Base-by-base conservation (phyloP, 2,113 vertebrate genomes). In the Empidonax traillii region DNA sequence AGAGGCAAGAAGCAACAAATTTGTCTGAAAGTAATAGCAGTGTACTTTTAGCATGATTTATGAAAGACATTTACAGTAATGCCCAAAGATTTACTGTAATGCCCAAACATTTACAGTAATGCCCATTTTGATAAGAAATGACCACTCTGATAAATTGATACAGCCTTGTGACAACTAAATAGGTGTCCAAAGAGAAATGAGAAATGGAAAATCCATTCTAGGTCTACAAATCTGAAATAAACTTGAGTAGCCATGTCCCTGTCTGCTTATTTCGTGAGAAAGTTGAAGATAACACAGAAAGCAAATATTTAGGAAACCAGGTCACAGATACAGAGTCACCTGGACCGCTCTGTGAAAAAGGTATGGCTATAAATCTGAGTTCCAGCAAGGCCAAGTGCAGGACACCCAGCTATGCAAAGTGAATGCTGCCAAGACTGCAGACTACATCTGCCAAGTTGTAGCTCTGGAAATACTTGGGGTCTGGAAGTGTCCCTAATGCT, bases 401-500 rank as follows among this genome's bases (percentile, higher is more conserved):
- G 77, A 75, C 69, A 85, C 39, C 12, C 44, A 83, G 67, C 59
- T 88, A 80, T 27, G 51, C 62, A 69, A 41, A 68, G 37, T 19
- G n/a, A 94, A 37, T 0, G 4, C 58, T 92, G 79, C 71, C 71
- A 80, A 76, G 72, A 69, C 63, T 85, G 51, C 82, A 87, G 62
- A 73, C 31, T 69, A 25, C 59, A 62, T 66, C 63, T 69, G 79
- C 24, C 41, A 89, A 75, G 56, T 4, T 59, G 47, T 66, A 67
- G 39, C 39, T 86, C 88, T 93, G 76, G 68, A 93, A 94, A 77
- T 75, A 71, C n/a, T 49, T 43, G 30, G 41, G 52, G 12, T 68
- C 62, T 73, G 43, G 24, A 90, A 52, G 68, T 77, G 69, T 67
- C 72, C 65, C 41, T 91, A 55, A 35, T 41, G 25, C 24, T 78